Conservation (phyloP, 2,797 vertebrate genomes). For the Hybognathus amarus region DNA sequence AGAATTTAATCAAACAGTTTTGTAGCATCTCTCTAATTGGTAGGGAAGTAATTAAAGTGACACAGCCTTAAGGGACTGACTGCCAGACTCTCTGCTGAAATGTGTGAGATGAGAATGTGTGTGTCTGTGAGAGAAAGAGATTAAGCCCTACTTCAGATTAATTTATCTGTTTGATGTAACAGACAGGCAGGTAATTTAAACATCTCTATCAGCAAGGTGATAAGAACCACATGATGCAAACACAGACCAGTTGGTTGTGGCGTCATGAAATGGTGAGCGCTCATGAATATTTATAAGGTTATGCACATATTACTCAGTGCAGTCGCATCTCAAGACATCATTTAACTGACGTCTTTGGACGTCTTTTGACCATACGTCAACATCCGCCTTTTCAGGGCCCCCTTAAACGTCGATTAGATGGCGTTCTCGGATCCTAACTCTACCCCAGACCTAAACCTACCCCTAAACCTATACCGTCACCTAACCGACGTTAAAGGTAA, state of each 20-base stretch:
- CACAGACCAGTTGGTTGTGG: background rate
- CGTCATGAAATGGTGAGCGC: background rate
- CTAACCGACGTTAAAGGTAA: too few species aligned
- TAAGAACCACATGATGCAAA: conserved; percentile 2
- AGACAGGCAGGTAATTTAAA: conserved; percentile 30
- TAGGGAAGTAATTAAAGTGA: conserved; percentile 54
- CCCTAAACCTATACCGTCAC: too few species aligned
- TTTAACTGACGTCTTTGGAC: too few species aligned
- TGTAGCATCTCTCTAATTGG: conserved; percentile 55
- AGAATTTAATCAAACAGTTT: conserved; percentile 52
- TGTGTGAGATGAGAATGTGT: conserved; percentile 15
- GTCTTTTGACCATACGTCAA: too few species aligned
- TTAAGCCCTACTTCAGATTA: conserved; percentile 31
- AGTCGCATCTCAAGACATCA: too few species aligned
- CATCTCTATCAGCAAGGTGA: conserved; percentile 9
- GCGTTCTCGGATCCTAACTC: too few species aligned
- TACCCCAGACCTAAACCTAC: too few species aligned
- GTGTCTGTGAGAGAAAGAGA: conserved; percentile 19
- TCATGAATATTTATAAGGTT: background rate
- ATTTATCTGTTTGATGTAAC: conserved; percentile 41
- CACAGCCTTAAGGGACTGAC: conserved; percentile 47
- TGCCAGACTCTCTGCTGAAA: conserved; percentile 30
- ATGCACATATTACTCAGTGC: background rate
- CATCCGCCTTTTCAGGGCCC: too few species aligned
- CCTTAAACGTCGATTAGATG: too few species aligned